These are phyloP conservation scores for Melangyna quadrimaculata DNA, from an alignment of 2,888 invertebrate genomes.

Conservation along the genomic window DNA sequence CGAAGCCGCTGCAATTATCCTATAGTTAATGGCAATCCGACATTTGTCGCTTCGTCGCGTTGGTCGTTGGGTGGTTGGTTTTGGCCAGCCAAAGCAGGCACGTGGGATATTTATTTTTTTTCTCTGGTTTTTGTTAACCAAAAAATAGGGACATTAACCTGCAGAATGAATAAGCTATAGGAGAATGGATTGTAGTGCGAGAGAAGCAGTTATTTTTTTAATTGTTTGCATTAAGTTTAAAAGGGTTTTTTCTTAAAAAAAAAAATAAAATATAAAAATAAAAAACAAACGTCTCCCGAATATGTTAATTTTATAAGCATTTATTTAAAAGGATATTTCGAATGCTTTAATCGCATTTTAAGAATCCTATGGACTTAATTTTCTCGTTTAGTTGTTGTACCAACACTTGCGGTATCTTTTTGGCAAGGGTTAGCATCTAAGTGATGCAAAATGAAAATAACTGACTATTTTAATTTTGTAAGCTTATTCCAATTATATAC, in stretches of 20 bases:
- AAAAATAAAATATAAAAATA: background rate
- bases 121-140: background rate
- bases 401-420: conserved; percentile 7
- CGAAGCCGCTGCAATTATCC: conserved; percentile 62
- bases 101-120: background rate
- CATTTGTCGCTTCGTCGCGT: conserved; percentile 25
- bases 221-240: background rate
- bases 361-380: conserved; percentile 5
- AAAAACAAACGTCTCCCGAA: background rate
- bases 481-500: background rate
- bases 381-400: background rate
- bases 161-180: background rate
- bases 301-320: conserved; percentile 21
- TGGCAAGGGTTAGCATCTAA: background rate
- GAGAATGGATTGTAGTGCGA: background rate
- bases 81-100: background rate
- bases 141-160: conserved; percentile 8
- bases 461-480: background rate
- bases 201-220: conserved; percentile 5
- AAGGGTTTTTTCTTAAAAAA: background rate
- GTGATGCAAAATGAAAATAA: background rate
- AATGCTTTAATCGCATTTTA: background rate
- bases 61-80: background rate
- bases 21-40: conserved; percentile 61
- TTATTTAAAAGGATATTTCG: background rate